Evolutionary conservation across 2,113 vertebrate species (phyloP), one percentile per base, ranked within the genome.

Genomic region (Corythoichthys haematopterus): DNA sequence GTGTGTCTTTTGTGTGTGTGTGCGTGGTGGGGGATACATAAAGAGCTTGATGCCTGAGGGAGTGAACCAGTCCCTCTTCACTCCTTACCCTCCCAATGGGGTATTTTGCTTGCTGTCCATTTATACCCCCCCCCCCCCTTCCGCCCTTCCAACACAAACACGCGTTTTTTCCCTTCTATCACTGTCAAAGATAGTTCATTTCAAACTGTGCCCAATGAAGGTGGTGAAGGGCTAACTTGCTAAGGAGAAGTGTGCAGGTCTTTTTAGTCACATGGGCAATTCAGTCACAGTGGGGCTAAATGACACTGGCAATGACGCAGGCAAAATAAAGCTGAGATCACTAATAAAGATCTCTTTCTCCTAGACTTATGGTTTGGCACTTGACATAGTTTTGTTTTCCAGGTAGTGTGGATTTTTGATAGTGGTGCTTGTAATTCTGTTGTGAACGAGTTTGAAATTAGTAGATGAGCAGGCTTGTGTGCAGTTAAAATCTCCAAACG

Each of bases 301-400:
- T 61, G 80, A 83, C 70, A 74, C 67, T 72, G 74, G 70, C 74
- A 77, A 75, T 28, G 83, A 81, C 82, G 77, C 66, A 75, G 66
- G 65, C n/a, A 67, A 65, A 85, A 94, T 90, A 94, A 93, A 92
- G 88, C 82, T 69, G 78, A 50, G 81, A 80, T 78, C 69, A 72
- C 85, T 87, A 90, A 92, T 91, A 93, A 93, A 93, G 90, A 87
- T 61, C 71, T 88, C 83, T 92, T 94, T 93, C 91, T 90, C 56
- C 64, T 60, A 36, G 51, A 80, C 76, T 69, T 78, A 66, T 78
- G 3, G 6, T 8, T 72, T 65, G 71, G 75, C 64, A 70, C 76
- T 75, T 67, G 45, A 70, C 80, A 68, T 79, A n/a, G 2, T 58
- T 62, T 38, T 69, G 58, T 59, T 38, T 33, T 48, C n/a, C 52